phyloP scores from a whole-genome alignment of 2,113 vertebrate species.

The Trochalopteron elliotii region DNA sequence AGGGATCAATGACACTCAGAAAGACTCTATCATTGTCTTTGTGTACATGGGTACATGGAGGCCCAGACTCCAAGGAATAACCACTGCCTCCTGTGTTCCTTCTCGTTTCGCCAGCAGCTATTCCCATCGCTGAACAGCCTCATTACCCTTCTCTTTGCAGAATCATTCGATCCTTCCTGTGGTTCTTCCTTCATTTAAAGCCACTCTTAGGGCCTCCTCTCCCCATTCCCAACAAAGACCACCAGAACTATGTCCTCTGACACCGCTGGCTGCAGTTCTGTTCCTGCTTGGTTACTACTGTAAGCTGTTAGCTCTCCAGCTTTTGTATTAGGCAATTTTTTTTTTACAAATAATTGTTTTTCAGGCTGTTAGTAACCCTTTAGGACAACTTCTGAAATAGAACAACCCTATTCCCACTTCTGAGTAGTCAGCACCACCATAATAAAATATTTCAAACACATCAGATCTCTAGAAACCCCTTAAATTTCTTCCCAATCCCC shows the following conservation, averaged over 20 bases:
- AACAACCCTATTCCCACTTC: not conserved
- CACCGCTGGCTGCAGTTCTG: not conserved
- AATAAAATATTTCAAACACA: not conserved
- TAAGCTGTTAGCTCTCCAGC: not conserved
- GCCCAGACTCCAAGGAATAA: not conserved
- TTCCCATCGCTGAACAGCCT: not conserved
- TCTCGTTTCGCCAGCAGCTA: not conserved
- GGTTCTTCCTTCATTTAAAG: not conserved
- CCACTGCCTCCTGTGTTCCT: not conserved
- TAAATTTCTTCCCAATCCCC: not conserved
- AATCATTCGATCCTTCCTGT: not conserved
- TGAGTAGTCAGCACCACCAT: not conserved
- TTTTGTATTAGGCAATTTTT: not conserved
- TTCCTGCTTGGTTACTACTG: not conserved
- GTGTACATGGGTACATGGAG: fast-evolving
- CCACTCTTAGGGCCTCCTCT: not conserved
- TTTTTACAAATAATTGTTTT: not conserved
- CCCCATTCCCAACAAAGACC: not conserved
- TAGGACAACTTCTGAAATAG: not conserved
- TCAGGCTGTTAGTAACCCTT: not conserved
- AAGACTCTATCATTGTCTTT: not conserved
- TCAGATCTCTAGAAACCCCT: not conserved
- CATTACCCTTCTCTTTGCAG: not conserved
- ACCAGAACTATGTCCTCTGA: not conserved
- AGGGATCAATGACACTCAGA: not conserved